phyloP scores from a whole-genome alignment of 1,140 invertebrate species.

The Agrilus planipennis region DNA sequence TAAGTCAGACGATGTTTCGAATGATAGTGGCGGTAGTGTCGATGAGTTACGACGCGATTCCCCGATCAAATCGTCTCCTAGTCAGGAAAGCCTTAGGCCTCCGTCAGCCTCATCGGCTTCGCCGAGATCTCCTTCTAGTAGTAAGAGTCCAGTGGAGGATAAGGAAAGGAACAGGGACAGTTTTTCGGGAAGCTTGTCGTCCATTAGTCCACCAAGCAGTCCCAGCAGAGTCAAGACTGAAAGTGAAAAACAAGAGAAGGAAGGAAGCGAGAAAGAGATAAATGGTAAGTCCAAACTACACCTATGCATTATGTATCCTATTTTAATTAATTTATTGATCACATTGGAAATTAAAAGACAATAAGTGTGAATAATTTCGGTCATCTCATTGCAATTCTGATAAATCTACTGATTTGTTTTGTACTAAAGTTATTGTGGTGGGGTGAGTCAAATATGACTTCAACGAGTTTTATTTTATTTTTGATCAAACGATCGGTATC shows the following conservation, averaged over 20 bases:
- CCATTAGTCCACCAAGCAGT: constrained; percentile 35
- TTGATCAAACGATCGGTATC: too few relatives aligned
- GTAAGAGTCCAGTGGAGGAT: constrained; percentile 18
- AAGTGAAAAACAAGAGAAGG: constrained; percentile 41
- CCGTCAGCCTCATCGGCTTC: constrained; percentile 5
- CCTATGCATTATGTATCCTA: too few relatives aligned
- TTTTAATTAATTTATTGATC: too few relatives aligned
- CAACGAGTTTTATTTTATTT: too few relatives aligned
- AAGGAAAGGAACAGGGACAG: constrained; percentile 27
- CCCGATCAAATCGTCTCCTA: constrained; percentile 15
- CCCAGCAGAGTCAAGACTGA: constrained; percentile 36
- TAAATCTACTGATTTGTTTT: too few relatives aligned
- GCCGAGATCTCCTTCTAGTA: constrained; percentile 11
- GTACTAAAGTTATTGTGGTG: too few relatives aligned
- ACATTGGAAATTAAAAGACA: too few relatives aligned
- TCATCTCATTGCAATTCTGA: too few relatives aligned
- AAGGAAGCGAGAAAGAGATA: constrained; percentile 42
- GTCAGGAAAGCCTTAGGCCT: constrained; percentile 34
- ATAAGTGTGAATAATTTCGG: too few relatives aligned
- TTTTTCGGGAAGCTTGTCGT: constrained; percentile 34
- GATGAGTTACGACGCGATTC: constrained; percentile 2
- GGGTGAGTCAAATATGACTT: too few relatives aligned
- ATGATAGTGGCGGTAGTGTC: neutral
- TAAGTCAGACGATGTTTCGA: neutral
- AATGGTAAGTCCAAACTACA: too few relatives aligned